Base-by-base conservation (phyloP, 2,113 vertebrate genomes). In the Falco punctatus region DNA sequence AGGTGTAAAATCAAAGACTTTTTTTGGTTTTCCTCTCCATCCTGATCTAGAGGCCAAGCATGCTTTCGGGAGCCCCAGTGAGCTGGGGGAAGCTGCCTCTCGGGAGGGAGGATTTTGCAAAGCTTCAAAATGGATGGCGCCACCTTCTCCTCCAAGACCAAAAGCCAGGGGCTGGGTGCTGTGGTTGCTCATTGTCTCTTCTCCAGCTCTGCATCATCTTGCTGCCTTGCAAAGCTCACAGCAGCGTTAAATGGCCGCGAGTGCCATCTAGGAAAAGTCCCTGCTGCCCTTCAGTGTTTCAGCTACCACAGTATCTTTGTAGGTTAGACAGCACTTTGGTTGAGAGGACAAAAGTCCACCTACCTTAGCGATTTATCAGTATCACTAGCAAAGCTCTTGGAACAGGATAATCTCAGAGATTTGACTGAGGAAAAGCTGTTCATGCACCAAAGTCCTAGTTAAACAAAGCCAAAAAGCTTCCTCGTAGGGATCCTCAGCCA, bases 401-500 rank as follows among this genome's bases (percentile, higher is more conserved):
- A 71, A 54, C 40, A 13, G 46, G 81, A 61, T 73, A 70, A 86
- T 46, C 66, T 46, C 30, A 3, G 52, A 30, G 71, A 35, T 88
- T 81, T 91, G 87, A 69, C 30, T 40, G 65, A 70, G 58, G 58
- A 88, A 51, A 74, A 74, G 83, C 89, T 80, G 70, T 71, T 59
- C 64, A 83, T 19, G 48, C 72, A 51, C 44, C 69, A 4, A 73
- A 82, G 70, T 15, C 93, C 84, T 38, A 22, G 28, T 54, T 67
- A 80, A 95, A 94, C 72, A 89, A 62, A 73, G 49, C 61, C 32
- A 32, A 46, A 87, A 55, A n/a, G 11, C 74, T 87, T 35, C 81
- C 66, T 85, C 62, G 24, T 28, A 52, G 82, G 46, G 85, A 88
- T 86, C 70, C 78, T 74, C 38, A 21, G 59, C 27, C 27, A 10